Conservation (phyloP, 2,888 invertebrate genomes). For the Dicycla oo region DNA sequence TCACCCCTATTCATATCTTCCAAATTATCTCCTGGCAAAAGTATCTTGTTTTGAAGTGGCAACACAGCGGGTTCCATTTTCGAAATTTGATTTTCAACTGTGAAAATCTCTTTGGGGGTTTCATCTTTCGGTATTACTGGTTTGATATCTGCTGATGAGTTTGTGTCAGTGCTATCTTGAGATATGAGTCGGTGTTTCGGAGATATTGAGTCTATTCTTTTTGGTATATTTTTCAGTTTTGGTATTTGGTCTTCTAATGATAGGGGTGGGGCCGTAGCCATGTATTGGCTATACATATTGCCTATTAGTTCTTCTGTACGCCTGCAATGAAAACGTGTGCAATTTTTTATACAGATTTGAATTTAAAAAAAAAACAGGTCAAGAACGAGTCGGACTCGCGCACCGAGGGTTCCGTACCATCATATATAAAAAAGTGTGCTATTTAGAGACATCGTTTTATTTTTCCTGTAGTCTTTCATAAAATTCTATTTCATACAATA, state of each 20-base stretch:
- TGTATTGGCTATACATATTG: conserved; percentile 88
- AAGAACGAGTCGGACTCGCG: too few relatives aligned
- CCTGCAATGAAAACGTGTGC: conserved; percentile 68
- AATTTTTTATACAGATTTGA: too few relatives aligned
- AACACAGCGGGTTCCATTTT: conserved; percentile 76
- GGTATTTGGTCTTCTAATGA: conserved; percentile 79
- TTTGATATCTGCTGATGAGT: conserved; percentile 83
- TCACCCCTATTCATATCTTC: conserved; percentile 71
- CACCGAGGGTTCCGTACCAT: too few relatives aligned
- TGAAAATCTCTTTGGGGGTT: conserved; percentile 77
- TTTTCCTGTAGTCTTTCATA: too few relatives aligned
- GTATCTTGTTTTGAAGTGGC: conserved; percentile 62
- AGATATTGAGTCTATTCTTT: conserved; percentile 74
- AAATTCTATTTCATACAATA: too few relatives aligned
- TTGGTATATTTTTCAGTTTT: conserved; percentile 76
- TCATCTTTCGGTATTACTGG: conserved; percentile 75
- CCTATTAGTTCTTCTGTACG: conserved; percentile 92
- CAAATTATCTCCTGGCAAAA: conserved; percentile 57
- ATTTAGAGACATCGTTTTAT: too few relatives aligned
- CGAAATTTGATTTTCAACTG: conserved; percentile 82
- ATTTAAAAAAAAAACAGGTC: too few relatives aligned
- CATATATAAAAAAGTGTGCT: too few relatives aligned
- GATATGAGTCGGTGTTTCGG: conserved; percentile 74
- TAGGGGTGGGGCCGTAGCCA: conserved; percentile 85
- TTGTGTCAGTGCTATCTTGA: conserved; percentile 86